These are phyloP conservation scores for Halcyon malimbica DNA, from an alignment of 2,113 vertebrate species.

Conservation along the genomic window DNA sequence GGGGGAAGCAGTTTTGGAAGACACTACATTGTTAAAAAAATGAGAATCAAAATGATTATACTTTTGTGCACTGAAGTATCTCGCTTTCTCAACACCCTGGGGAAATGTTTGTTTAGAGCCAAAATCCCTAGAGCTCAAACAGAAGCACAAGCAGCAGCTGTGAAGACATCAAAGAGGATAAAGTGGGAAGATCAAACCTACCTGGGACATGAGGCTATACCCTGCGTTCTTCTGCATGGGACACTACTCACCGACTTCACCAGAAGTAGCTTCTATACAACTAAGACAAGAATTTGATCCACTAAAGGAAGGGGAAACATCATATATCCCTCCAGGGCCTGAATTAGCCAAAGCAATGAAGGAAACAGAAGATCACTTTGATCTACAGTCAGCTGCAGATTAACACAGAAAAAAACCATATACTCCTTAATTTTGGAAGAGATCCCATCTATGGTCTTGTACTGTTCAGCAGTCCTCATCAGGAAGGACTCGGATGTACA, in stretches of 20 bases:
- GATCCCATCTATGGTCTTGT: background rate
- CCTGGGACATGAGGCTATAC: background rate
- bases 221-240: background rate
- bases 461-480: background rate
- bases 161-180: background rate
- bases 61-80: background rate
- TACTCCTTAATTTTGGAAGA: background rate
- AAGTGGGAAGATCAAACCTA: background rate
- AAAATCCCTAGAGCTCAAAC: background rate
- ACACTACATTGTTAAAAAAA: background rate
- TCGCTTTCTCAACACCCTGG: background rate
- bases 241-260: accelerated
- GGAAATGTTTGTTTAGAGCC: background rate
- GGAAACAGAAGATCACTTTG: background rate
- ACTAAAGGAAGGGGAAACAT: background rate
- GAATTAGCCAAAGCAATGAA: background rate
- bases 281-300: background rate
- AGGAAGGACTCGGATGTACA: background rate
- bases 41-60: background rate
- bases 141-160: background rate
- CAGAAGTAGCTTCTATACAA: background rate
- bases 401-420: background rate
- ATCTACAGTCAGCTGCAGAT: background rate
- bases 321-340: background rate
- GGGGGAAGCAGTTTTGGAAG: background rate